Conservation (phyloP, 2,113 vertebrate species). For the Reinhardtius hippoglossoides region DNA sequence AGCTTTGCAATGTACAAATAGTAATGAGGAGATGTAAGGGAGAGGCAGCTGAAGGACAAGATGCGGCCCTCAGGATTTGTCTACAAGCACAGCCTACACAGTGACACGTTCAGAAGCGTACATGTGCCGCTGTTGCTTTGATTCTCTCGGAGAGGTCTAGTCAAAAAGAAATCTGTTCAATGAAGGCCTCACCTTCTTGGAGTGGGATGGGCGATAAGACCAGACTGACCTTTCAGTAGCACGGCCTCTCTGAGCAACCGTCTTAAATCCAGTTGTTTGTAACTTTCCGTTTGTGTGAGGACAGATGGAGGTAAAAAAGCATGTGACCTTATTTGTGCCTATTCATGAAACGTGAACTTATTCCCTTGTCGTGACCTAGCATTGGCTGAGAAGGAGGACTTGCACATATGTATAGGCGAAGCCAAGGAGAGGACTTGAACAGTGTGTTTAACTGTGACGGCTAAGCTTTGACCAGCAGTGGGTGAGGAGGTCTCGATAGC, state of each 20-base stretch:
- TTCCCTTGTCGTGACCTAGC: neutral
- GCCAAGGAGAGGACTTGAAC: neutral
- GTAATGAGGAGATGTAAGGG: slow-evolving; percentile 68
- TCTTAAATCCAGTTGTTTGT: slow-evolving; percentile 10
- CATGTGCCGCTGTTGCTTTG: slow-evolving; percentile 10
- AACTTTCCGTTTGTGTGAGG: neutral
- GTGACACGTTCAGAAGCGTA: slow-evolving; percentile 2
- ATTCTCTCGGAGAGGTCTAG: neutral
- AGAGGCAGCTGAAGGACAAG: slow-evolving; percentile 67
- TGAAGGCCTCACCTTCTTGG: slow-evolving; percentile 11
- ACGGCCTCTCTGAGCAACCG: neutral
- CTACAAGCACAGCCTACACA: slow-evolving; percentile 1
- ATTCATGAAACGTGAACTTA: slow-evolving; percentile 1
- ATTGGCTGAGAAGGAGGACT: neutral
- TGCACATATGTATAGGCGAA: too few species aligned
- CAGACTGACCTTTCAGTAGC: slow-evolving; percentile 27
- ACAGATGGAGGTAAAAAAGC: neutral
- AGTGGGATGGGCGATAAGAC: slow-evolving; percentile 3
- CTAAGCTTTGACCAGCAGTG: neutral
- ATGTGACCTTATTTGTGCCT: neutral
- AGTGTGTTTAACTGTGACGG: slow-evolving; percentile 11
- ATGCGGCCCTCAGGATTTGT: slow-evolving; percentile 40
- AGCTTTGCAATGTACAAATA: slow-evolving; percentile 50
- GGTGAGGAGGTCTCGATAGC: slow-evolving; percentile 31
- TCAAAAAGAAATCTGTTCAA: slow-evolving; percentile 35